Evolutionary conservation across 2,113 vertebrate genomes (phyloP).

Genomic region (Sinosuthora webbiana): DNA sequence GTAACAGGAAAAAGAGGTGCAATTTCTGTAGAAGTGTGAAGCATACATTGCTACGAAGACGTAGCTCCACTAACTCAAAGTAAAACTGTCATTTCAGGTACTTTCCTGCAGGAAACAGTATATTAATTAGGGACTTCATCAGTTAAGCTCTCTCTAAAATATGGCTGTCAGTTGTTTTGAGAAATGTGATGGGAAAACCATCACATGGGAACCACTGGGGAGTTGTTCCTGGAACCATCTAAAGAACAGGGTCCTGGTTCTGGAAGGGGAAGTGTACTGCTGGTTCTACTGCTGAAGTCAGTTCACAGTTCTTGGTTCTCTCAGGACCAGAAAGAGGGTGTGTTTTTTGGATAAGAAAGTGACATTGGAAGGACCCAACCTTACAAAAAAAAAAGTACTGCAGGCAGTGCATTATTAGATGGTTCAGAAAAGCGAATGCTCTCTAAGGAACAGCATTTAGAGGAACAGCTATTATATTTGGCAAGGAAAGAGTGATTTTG

Average conservation of each 20-base stretch:
- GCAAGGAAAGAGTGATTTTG: slow-evolving; percentile 1
- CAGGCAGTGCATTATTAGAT: not conserved
- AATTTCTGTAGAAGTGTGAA: not conserved
- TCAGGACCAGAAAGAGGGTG: not conserved
- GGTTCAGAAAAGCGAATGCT: not conserved
- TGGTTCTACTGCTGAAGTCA: not conserved
- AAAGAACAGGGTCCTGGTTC: not conserved
- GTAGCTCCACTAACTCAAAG: not conserved
- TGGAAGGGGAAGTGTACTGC: not conserved
- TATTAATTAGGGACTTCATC: not conserved
- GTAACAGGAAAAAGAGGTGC: not conserved
- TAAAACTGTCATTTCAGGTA: not conserved
- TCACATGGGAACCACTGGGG: not conserved
- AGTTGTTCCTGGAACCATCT: not conserved
- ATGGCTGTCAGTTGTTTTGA: not conserved
- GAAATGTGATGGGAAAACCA: not conserved
- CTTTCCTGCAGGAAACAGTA: not conserved
- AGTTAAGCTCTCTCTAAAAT: not conserved
- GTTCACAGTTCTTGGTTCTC: not conserved
- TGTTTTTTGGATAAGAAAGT: not conserved
- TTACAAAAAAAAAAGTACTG: not conserved
- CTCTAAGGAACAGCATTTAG: not conserved
- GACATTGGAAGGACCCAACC: not conserved
- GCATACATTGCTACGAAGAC: not conserved
- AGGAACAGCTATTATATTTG: not conserved